A percentile compares a stretch with the other conserved stretches of the same genome.
Conservation (phyloP, 2,113 vertebrate species). For the Pachyramphus minor region DNA sequence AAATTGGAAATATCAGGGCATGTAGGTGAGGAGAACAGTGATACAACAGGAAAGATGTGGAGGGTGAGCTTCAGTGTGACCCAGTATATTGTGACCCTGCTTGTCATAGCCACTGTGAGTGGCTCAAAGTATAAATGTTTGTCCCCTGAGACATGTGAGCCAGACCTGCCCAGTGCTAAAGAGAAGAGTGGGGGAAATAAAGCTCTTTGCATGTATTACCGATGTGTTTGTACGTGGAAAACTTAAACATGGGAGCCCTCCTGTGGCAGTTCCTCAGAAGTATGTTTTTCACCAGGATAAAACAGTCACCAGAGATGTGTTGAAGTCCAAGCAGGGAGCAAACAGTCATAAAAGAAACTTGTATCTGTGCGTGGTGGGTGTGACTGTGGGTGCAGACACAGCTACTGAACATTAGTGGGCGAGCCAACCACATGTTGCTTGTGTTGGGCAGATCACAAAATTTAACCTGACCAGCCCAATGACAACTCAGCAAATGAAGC, state of each 20-base stretch:
- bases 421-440: not conserved
- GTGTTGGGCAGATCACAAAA: not conserved
- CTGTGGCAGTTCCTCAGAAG: constrained; percentile 38
- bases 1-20: not conserved
- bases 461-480: not conserved
- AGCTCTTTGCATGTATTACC: not conserved
- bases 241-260: constrained; percentile 62
- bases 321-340: not conserved
- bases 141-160: not conserved
- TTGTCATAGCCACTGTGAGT: not conserved
- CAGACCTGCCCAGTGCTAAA: not conserved
- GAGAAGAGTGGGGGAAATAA: not conserved
- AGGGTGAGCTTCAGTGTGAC: not conserved
- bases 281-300: not conserved
- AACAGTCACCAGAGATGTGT: not conserved
- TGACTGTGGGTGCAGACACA: not conserved
- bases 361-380: accelerated
- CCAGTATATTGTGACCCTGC: not conserved
- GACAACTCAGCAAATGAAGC: not conserved
- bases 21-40: not conserved
- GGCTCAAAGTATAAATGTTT: not conserved
- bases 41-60: not conserved
- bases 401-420: not conserved
- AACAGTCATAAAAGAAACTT: not conserved
- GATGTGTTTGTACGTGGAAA: accelerated